Evolutionary conservation across 2,113 vertebrate genomes (phyloP).

Genomic region (Pseudonaja textilis): DNA sequence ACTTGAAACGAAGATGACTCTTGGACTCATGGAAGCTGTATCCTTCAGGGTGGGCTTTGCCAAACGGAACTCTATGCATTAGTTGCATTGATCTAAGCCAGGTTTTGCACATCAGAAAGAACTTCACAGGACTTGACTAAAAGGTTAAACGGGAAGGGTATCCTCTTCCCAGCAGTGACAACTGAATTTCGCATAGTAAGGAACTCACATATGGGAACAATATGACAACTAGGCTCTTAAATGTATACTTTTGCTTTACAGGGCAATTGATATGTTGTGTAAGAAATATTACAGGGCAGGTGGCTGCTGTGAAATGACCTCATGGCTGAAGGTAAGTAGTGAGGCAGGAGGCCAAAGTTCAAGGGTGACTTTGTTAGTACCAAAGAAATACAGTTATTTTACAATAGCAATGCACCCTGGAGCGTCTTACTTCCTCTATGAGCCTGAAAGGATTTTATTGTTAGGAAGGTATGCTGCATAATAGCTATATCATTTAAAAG

Average conservation of each 20-base stretch:
- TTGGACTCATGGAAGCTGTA: not conserved
- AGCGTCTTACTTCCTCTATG: not conserved
- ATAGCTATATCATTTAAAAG: constrained; percentile 22
- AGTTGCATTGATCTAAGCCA: not conserved
- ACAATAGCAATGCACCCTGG: constrained; percentile 35
- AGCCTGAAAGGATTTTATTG: constrained; percentile 37
- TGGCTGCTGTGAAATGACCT: constrained; percentile 67
- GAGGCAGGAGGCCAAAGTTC: constrained; percentile 49
- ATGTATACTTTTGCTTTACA: constrained; percentile 59
- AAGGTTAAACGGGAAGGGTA: constrained; percentile 61
- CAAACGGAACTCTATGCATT: constrained; percentile 12
- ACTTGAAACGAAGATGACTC: not conserved
- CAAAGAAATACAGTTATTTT: constrained; percentile 49
- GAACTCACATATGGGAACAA: constrained; percentile 66
- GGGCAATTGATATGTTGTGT: constrained; percentile 63
- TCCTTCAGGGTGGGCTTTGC: constrained; percentile 18
- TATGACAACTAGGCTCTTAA: constrained; percentile 58
- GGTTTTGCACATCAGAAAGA: constrained; percentile 40
- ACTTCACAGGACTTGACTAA: constrained; percentile 36
- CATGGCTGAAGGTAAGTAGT: constrained; percentile 49
- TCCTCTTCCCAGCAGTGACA: constrained; percentile 53
- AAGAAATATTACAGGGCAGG: constrained; percentile 62
- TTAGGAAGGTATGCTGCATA: constrained; percentile 18
- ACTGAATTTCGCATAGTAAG: constrained; percentile 57
- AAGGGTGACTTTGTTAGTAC: constrained; percentile 66